Conservation (phyloP, 2,888 invertebrate species). For the Epiblema foenella region DNA sequence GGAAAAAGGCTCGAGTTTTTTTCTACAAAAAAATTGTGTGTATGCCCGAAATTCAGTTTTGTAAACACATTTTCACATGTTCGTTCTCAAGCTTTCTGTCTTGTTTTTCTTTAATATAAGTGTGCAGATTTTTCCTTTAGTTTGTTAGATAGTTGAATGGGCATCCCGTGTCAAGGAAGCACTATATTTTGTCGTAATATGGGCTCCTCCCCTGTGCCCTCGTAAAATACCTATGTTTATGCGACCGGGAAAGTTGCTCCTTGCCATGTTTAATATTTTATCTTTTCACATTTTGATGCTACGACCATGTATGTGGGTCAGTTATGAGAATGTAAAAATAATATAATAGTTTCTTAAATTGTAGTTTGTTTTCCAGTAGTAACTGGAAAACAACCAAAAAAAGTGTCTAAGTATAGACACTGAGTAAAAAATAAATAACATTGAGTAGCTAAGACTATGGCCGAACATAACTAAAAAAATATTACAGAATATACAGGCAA, state of each 20-base stretch:
- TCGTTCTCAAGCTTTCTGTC: not conserved
- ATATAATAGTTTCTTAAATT: too few species aligned
- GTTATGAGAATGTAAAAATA: slow-evolving; percentile 26
- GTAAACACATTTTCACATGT: too few species aligned
- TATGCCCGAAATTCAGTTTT: too few species aligned
- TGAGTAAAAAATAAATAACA: too few species aligned
- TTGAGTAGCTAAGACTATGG: too few species aligned
- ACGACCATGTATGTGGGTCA: slow-evolving; percentile 28
- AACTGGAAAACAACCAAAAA: too few species aligned
- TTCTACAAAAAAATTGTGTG: too few species aligned
- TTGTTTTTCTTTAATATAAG: slow-evolving; percentile 7
- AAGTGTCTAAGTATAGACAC: too few species aligned
- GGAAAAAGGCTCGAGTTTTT: too few species aligned
- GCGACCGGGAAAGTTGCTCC: slow-evolving; percentile 32
- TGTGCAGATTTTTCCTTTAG: slow-evolving; percentile 30
- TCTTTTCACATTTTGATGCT: slow-evolving; percentile 37
- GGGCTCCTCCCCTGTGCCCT: slow-evolving; percentile 28
- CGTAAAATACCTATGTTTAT: slow-evolving; percentile 42
- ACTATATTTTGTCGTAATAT: slow-evolving; percentile 38
- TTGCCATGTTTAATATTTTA: slow-evolving; percentile 42
- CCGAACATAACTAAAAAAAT: too few species aligned
- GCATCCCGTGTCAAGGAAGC: slow-evolving; percentile 33
- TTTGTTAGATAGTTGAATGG: slow-evolving; percentile 27
- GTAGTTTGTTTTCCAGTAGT: too few species aligned
- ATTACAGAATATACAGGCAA: too few species aligned